Evolutionary conservation across 1,140 invertebrate species (phyloP).

Genomic region (Sitobion miscanthi): DNA sequence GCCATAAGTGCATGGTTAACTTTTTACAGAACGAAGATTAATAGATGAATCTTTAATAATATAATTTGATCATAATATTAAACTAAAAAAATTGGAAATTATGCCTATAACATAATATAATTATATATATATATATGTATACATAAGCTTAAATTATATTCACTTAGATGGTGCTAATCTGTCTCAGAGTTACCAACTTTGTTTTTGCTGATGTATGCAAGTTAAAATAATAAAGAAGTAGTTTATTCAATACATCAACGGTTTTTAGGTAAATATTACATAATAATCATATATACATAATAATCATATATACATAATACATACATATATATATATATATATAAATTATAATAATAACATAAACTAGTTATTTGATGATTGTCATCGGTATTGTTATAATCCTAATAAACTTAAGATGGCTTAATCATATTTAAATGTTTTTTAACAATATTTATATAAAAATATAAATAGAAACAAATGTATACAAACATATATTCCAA

Average conservation of each 20-base stretch:
- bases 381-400: constrained; percentile 22
- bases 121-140: constrained; percentile 29
- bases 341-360: neutral
- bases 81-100: neutral
- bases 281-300: constrained; percentile 22
- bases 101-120: constrained; percentile 12
- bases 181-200: constrained; percentile 35
- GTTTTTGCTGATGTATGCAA: constrained; percentile 12
- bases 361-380: constrained; percentile 38
- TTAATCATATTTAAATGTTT: constrained; percentile 23
- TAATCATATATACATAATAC: neutral
- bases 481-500: neutral
- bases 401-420: neutral
- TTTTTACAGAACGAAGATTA: constrained; percentile 48
- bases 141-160: constrained; percentile 36
- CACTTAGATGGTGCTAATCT: constrained; percentile 21
- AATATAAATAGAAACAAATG: constrained; percentile 16
- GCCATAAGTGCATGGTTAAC: constrained; percentile 53
- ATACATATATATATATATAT: neutral
- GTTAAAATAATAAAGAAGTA: constrained; percentile 37
- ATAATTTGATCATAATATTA: constrained; percentile 26
- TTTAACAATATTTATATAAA: constrained; percentile 8
- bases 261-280: neutral
- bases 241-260: neutral
- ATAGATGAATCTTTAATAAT: constrained; percentile 29